These are phyloP conservation scores for Triops longicaudatus DNA, from an alignment of 1,140 invertebrate genomes.

Conservation along the genomic window DNA sequence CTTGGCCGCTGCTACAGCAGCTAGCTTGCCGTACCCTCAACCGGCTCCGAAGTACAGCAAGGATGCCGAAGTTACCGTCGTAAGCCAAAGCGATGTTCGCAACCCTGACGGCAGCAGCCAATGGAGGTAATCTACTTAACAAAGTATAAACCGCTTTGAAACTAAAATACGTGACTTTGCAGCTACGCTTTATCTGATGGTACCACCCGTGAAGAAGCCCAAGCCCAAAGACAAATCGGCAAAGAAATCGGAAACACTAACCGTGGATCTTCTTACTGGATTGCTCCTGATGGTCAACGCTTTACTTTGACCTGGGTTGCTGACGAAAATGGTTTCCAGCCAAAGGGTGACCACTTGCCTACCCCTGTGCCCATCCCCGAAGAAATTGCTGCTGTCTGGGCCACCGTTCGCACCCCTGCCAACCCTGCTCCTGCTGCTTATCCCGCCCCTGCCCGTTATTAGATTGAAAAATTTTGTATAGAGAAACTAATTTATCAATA, in stretches of 20 bases:
- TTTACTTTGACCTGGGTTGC: conserved; percentile 30
- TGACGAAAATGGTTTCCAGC: conserved; percentile 20
- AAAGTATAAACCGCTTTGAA: not conserved
- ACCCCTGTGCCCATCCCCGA: conserved; percentile 17
- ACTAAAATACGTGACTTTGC: not conserved
- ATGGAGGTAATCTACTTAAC: not conserved
- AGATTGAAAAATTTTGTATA: not conserved
- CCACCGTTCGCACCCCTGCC: not conserved
- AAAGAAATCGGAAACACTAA: conserved; percentile 30
- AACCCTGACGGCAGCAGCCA: not conserved
- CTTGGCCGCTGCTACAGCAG: conserved; percentile 19
- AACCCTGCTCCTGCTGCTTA: not conserved
- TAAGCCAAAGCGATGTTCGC: not conserved
- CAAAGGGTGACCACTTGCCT: conserved; percentile 22
- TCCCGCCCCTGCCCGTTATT: not conserved
- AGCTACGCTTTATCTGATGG: conserved; percentile 19
- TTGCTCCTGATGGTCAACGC: conserved; percentile 31
- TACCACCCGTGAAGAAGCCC: conserved; percentile 20
- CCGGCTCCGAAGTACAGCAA: not conserved
- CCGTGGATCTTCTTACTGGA: conserved; percentile 39
- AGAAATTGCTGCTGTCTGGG: not conserved
- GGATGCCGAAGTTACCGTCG: not conserved
- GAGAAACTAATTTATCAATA: too few relatives aligned
- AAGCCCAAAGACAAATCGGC: conserved; percentile 18
- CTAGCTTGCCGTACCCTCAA: not conserved